A percentile compares a stretch with the other conserved stretches of the same genome.
These are phyloP conservation scores for Camarhynchus parvulus DNA, from an alignment of 2,113 vertebrate species.

Conservation along the genomic window DNA sequence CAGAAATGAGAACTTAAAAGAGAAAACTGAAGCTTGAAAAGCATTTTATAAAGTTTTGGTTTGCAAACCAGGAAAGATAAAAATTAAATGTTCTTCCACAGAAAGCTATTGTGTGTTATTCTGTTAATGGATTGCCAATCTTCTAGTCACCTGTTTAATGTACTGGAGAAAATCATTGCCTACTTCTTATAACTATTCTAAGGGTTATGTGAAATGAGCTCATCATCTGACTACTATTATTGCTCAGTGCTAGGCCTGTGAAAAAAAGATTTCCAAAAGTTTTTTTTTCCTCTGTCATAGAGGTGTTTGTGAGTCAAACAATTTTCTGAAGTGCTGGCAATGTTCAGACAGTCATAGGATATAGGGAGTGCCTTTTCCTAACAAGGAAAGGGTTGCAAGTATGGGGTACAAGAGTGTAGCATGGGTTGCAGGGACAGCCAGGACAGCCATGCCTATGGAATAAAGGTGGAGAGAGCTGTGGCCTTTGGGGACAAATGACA, in stretches of 20 bases:
- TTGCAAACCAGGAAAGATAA: background rate
- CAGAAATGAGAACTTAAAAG: conserved; percentile 30
- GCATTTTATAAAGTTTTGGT: conserved; percentile 29
- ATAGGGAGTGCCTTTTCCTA: background rate
- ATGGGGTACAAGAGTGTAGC: background rate
- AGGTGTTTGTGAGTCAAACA: background rate
- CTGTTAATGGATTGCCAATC: conserved; percentile 30
- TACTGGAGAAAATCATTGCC: conserved; percentile 38
- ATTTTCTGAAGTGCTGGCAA: background rate
- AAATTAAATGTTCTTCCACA: background rate
- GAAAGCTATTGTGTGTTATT: background rate
- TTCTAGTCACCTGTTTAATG: conserved; percentile 39
- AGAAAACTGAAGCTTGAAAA: conserved; percentile 6
- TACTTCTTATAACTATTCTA: background rate
- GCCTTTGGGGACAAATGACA: background rate
- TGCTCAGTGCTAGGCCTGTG: background rate
- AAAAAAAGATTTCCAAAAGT: background rate
- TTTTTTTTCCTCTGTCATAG: background rate
- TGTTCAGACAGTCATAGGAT: background rate
- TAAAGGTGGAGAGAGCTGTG: background rate
- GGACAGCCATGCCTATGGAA: rapidly evolving
- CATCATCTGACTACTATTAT: background rate
- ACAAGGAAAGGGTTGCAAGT: background rate
- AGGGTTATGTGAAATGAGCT: conserved; percentile 7
- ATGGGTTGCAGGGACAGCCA: background rate